A percentile compares a stretch with the other conserved stretches of the same genome.
Conservation (phyloP, 2,113 vertebrate genomes). For the Pluvianellus socialis region DNA sequence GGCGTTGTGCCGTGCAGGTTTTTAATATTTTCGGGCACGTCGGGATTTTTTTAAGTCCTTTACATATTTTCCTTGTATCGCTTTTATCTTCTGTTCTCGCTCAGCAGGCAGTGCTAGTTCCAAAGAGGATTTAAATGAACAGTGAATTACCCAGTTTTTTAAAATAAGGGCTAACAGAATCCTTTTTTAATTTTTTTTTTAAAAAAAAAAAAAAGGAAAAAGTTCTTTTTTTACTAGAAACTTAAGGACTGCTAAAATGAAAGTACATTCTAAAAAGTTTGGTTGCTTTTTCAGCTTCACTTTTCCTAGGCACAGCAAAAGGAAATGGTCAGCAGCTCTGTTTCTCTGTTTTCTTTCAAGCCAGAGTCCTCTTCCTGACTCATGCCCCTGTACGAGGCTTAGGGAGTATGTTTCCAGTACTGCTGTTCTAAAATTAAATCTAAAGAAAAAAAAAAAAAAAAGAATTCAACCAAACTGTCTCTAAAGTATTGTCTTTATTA, state of each 20-base stretch:
- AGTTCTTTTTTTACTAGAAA: not conserved
- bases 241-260: not conserved
- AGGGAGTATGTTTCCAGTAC: not conserved
- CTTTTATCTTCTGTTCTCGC: not conserved
- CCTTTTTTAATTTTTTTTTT: not conserved
- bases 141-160: not conserved
- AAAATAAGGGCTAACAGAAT: not conserved
- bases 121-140: not conserved
- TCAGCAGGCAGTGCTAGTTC: not conserved
- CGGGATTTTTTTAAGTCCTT: not conserved
- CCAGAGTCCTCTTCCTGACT: not conserved
- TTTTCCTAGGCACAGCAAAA: not conserved
- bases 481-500: conserved; percentile 40
- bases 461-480: not conserved
- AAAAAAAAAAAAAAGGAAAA: not conserved
- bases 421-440: conserved; percentile 30
- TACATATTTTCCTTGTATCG: not conserved
- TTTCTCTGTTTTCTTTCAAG: conserved; percentile 30
- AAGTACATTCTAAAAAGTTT: not conserved
- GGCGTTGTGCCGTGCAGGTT: not conserved
- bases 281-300: not conserved
- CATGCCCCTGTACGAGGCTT: not conserved
- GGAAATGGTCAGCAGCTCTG: not conserved
- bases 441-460: not conserved
- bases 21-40: not conserved